phyloP scores from a whole-genome alignment of 1,140 invertebrate genomes.

The Onthophagus taurus region DNA sequence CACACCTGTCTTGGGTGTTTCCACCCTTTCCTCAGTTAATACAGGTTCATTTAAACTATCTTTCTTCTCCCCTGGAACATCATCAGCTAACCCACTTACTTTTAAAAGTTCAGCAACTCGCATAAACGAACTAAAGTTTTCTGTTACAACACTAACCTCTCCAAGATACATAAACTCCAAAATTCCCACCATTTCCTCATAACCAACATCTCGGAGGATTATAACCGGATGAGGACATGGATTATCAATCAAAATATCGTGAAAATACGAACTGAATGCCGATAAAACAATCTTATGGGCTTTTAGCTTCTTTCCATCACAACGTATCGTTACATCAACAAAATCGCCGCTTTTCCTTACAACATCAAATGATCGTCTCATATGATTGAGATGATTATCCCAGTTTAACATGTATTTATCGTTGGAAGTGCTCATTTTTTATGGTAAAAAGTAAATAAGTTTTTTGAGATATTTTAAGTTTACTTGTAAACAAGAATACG shows the following conservation, averaged over 20 bases:
- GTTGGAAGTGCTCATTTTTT: conserved; percentile 2
- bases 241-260: conserved; percentile 22
- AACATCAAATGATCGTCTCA: conserved; percentile 6
- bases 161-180: conserved; percentile 12
- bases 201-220: conserved; percentile 7
- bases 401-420: conserved; percentile 13
- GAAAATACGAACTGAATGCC: conserved; percentile 50
- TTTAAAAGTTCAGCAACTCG: conserved; percentile 8
- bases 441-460: no score
- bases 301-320: conserved; percentile 45
- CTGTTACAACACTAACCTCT: conserved; percentile 9
- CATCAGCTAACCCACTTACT: conserved; percentile 13
- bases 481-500: no score
- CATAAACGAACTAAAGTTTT: conserved; percentile 12
- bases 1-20: no score
- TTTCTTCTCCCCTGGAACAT: no score
- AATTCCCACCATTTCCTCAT: not conserved
- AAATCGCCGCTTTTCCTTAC: conserved; percentile 20
- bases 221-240: conserved; percentile 8
- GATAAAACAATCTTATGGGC: conserved; percentile 49
- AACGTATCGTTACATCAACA: conserved; percentile 49
- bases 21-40: no score
- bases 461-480: no score
- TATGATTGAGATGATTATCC: conserved; percentile 9
- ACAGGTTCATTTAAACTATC: no score